Base-by-base conservation (phyloP, 2,113 vertebrate genomes). In the Cephalopholis sonnerati region DNA sequence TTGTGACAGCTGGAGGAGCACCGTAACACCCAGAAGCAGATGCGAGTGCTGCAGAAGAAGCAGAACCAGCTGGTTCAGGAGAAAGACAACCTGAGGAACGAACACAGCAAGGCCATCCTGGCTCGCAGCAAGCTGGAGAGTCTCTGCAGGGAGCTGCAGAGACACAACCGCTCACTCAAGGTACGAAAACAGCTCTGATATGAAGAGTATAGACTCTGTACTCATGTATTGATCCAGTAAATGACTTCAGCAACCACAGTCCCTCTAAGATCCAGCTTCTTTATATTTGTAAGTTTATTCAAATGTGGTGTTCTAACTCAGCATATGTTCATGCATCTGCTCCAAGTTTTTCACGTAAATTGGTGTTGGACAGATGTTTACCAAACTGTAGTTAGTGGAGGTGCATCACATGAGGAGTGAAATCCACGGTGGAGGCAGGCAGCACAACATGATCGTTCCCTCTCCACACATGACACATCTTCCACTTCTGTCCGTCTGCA, bases 151-250 rank as follows among this genome's bases (percentile, higher is more conserved):
- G 98, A 99, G 93, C 96, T 99, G 51, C 98, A 99, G 93, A 91
- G 98, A 27, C 98, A 99, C 95, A 99, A 99, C 94, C 97, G 98
- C 13, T 97, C 97, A 3, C 97, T 99, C 44, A 99, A 99, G 97
- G 98, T 97, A 85, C 74, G 46, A 15, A 25, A 17, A 32, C 27
- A 2, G 1, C 67, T 10, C 8, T 15, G 8, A 4, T 13, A 2
- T 61, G 6, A 11, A 15, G 20, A 32, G 25, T 22, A 10, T 24
- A 36, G 36, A 25, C 2, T 8, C 27, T 1, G 1, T 8, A 64
- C 7, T 29, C 22, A 48, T 70, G 32, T 17, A 41, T 3, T 16
- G 11, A 61, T 7, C 18, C 25, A 0, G 22, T 27, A 12, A 44
- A 50, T 20, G 9, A 61, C 66, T 5, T 61, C 4, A 53, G 8